Evolutionary conservation across 1,140 invertebrate genomes (phyloP), one percentile per base, ranked within the genome.

Genomic region (Saccostrea glomerata): DNA sequence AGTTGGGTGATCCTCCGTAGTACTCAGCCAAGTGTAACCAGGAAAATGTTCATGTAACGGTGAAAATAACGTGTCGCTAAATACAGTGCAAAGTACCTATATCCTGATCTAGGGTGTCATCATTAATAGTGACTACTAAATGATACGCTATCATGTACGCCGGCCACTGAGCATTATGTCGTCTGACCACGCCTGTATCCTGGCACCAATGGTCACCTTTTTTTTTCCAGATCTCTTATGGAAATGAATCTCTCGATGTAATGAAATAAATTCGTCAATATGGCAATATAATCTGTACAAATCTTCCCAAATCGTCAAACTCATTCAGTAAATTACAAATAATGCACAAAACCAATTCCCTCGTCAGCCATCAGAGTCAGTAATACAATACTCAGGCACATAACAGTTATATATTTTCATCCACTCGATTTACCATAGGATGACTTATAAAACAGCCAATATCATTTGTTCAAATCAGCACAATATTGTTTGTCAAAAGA

Each of bases 311-410:
- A 36, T 30, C 12, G 58, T 63, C 58, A 63, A n/a, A 63, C 58
- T 15, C 25, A 77, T 77, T 30, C 25, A 77, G 70, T 30, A 13
- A 77, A 30, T 36, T 77, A 77, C 15, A 36, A 77, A 77, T 5
- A 77, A 25, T 77, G 70, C 70, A 77, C 23, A 77, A 77, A 77
- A 77, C 70, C 70, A 77, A 77, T 77, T 77, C 70, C 70, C 70
- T 77, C 12, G 25, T 77, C 70, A 36, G 25, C 25, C 15, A 25
- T 77, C 30, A 77, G 11, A 36, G 70, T 36, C 25, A 30, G 70
- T 15, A 77, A 63, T n/a, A 63, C 58, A 63, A 63, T 63, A 63
- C 7, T 5, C 6, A 20, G 58, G 6, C 17, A 63, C 5, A 17
- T 63, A 63, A 63, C 58, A 63, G 58, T 63, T 20, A 20, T 63